Evolutionary conservation across 2,113 vertebrate genomes (phyloP).

Genomic region (Callospermophilus lateralis): DNA sequence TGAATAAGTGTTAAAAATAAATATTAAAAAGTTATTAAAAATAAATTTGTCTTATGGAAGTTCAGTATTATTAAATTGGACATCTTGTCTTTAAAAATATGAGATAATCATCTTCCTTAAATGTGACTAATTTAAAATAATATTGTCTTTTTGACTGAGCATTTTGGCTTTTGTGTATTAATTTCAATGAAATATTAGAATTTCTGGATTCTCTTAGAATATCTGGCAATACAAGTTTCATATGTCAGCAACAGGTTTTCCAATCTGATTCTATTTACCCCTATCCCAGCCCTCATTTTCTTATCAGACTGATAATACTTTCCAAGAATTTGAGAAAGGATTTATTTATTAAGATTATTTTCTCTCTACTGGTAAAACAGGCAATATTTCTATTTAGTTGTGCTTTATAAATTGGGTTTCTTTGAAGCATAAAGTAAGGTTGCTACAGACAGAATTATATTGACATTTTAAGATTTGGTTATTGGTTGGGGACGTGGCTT

Average conservation of each 20-base stretch:
- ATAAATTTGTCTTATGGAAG: not conserved
- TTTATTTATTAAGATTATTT: conserved; percentile 31
- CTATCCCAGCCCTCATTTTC: not conserved
- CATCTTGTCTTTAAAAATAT: conserved; percentile 24
- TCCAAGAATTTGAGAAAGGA: conserved; percentile 34
- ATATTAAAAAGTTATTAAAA: conserved; percentile 7
- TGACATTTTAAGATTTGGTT: conserved; percentile 17
- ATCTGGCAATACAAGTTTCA: not conserved
- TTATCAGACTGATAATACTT: not conserved
- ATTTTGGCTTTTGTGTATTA: conserved; percentile 42
- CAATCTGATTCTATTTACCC: not conserved
- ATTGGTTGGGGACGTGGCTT: too few species aligned
- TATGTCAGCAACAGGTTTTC: not conserved
- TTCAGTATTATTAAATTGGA: not conserved
- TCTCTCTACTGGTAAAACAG: conserved; percentile 29
- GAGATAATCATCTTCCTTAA: not conserved
- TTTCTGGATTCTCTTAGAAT: conserved; percentile 28
- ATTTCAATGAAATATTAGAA: not conserved
- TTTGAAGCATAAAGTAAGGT: conserved; percentile 47
- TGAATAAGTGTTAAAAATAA: not conserved
- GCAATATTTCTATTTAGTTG: not conserved
- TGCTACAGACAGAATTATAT: not conserved
- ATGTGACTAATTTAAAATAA: conserved; percentile 23
- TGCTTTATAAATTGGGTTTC: not conserved
- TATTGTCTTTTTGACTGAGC: not conserved